These are phyloP conservation scores for Tetragonula carbonaria DNA, from an alignment of 2,888 invertebrate species.

Conservation along the genomic window DNA sequence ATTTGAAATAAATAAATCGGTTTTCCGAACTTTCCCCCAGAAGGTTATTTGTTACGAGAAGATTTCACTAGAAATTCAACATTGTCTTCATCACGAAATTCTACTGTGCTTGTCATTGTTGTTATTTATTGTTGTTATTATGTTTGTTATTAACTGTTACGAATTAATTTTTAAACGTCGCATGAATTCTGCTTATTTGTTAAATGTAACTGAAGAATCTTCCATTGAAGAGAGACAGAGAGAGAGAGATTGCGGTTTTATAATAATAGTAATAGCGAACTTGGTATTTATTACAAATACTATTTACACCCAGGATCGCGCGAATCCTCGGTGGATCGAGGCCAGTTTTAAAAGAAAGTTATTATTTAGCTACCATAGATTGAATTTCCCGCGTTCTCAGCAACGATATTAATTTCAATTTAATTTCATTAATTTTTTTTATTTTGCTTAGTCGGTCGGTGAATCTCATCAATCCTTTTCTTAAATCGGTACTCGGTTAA, in stretches of 20 bases:
- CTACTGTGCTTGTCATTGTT: no score
- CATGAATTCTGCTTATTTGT: not conserved
- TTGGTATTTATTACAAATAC: slow-evolving; percentile 28
- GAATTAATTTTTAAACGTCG: not conserved
- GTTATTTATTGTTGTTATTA: no score
- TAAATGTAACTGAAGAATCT: not conserved
- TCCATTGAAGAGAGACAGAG: not conserved
- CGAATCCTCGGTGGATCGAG: slow-evolving; percentile 32
- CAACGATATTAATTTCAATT: slow-evolving; percentile 2
- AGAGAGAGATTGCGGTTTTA: no score
- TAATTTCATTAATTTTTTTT: not conserved
- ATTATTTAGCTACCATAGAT: slow-evolving; percentile 24
- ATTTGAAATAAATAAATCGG: slow-evolving; percentile 24
- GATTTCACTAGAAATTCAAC: no score
- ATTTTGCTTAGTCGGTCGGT: no score
- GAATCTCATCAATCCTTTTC: not conserved
- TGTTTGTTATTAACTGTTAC: no score
- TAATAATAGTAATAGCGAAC: not conserved
- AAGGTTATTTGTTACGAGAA: no score
- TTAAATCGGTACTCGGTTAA: not conserved
- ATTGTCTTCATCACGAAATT: no score
- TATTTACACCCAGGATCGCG: slow-evolving; percentile 16
- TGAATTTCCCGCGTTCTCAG: slow-evolving; percentile 7
- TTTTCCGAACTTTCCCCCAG: no score
- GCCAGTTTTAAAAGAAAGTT: slow-evolving; percentile 32